Evolutionary conservation across 92 coral and sea anemone species (phyloP), one percentile per base, ranked within the genome.

Genomic region (Micromussa lordhowensis): DNA sequence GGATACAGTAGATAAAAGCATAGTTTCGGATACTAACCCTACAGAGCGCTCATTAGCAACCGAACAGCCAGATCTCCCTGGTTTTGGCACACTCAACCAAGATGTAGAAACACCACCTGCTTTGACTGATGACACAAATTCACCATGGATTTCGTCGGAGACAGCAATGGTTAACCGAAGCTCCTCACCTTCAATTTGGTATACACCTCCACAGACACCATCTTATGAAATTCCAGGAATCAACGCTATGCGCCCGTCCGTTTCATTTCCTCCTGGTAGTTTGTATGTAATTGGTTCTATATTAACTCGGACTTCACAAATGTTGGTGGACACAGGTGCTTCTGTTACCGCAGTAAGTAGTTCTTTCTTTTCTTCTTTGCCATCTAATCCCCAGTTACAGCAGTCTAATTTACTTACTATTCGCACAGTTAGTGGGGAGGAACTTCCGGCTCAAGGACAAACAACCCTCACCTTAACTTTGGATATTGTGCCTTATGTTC

Each of bases 361-460:
- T 29, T 14, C 61, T 48, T 77, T 77, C 81, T 10, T 77, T 44
- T 28, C 66, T 13, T 51, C 81, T 0, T 5, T 77, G 0, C 2
- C 40, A 1, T 3, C 72, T 1, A 22, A 75, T 0, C 79, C 76
- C 3, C 83, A 69, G 11, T 38, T 82, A 0, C 13, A 53, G 0
- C 63, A 92, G 7, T 35, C 76, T 13, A 5, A 49, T 7, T 16
- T 75, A 2, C 87, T 70, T 0, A 22, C 68, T 6, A 54, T 93
- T 16, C 55, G 85, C 17, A 87, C 94, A 15, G 94, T 93, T n/a
- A 93, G 89, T 72, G 94, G 96, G 0, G 87, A 91, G 31, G 32
- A 80, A n/a, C 54, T 93, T 22, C 38, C 85, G 14, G 82, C 84
- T 2, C n/a, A 26, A 17, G 93, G 95, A 24, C 15, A 29, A 31